Conservation (phyloP, 2,113 vertebrate species). For the Cardinalis cardinalis region DNA sequence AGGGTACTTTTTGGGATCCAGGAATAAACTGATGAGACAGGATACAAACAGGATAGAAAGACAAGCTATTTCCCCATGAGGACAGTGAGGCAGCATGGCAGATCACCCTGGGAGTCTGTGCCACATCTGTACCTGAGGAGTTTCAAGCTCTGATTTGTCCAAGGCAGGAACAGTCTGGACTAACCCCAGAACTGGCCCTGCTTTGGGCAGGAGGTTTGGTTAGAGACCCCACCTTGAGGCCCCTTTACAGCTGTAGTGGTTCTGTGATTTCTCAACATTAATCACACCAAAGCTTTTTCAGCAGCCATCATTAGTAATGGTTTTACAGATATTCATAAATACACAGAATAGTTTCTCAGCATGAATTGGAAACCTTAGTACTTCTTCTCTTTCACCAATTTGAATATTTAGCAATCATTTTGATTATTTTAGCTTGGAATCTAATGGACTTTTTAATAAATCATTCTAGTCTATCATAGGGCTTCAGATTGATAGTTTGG, state of each 20-base stretch:
- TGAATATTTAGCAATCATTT: not conserved
- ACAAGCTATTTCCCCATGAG: not conserved
- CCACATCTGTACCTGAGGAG: not conserved
- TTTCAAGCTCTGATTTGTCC: not conserved
- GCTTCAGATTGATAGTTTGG: not conserved
- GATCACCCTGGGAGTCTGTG: accelerated
- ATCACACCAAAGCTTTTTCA: not conserved
- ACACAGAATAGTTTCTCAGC: not conserved
- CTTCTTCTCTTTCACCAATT: not conserved
- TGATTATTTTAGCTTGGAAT: not conserved
- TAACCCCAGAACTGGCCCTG: not conserved
- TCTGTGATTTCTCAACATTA: not conserved
- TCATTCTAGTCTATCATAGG: not conserved
- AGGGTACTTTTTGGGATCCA: not conserved
- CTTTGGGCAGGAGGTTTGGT: not conserved
- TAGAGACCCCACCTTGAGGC: not conserved
- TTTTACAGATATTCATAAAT: not conserved
- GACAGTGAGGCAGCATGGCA: not conserved
- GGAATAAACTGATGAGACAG: not conserved
- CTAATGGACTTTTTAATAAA: not conserved
- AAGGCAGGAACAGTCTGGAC: not conserved
- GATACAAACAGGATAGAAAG: not conserved
- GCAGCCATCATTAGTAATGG: not conserved
- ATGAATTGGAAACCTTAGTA: not conserved
- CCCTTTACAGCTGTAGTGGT: not conserved